Evolutionary conservation across 30 jellyfish, hydroid and myxozoan genomes (phyloP), one percentile per base, ranked within the genome.

Genomic region (Pseudorhiza aurosa): DNA sequence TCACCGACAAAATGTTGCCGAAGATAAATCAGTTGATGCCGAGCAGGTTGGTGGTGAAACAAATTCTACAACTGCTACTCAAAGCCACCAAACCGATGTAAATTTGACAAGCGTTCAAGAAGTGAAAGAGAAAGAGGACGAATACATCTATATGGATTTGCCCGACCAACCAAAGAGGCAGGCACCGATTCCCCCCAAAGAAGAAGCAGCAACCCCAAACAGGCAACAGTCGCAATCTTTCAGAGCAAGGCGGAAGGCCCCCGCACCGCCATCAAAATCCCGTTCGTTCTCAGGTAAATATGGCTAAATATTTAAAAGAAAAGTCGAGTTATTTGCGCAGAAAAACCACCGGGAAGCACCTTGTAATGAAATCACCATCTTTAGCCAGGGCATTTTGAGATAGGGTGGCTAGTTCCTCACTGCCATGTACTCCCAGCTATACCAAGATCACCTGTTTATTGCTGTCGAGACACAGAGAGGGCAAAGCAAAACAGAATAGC

Each of bases 161-260:
- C 96, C 96, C 22, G 79, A 87, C n/a, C 96, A 87, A 68, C 96
- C 96, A 2, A 87, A 87, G 45, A 57, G 96, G 47, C 88, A 26
- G 15, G 96, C 96, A 22, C 96, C 96, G 1, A 58, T 32, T 25
- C 83, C 88, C 11, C 93, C 96, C 21, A 63, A 37, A 4, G n/a
- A n/a, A n/a, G n/a, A n/a, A n/a, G 4, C 36, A 10, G 4, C 67
- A 19, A 39, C 68, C 3, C 15, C 18, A 1, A 51, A 33, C 14
- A 44, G 82, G 45, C 43, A 26, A 12, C 47, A 46, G 35, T 78
- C 90, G 31, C 57, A 59, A 60, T 44, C 72, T 2, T 27, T 53
- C 25, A 60, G 29, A 42, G 46, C 56, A 25, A 78, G 90, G 37
- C 49, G 82, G 31, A 45, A 64, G 17, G 93, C 85, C 8, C 89